Conservation (phyloP, 2,888 invertebrate genomes). For the Arenicola marina region DNA sequence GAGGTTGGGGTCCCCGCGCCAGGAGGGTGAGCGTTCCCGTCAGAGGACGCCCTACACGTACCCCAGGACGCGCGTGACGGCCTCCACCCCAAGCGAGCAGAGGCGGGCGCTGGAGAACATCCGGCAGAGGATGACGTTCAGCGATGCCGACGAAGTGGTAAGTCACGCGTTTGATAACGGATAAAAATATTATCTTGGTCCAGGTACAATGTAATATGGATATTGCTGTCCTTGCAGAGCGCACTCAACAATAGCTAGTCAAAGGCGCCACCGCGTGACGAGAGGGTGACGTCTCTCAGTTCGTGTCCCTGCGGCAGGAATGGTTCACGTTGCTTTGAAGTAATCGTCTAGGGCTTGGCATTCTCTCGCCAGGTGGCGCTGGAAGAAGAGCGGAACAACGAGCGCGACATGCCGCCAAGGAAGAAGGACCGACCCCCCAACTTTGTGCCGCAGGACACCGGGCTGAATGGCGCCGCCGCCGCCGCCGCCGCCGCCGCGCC, state of each 20-base stretch:
- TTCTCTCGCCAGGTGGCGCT: no score
- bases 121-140: neutral
- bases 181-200: no score
- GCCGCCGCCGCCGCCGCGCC: neutral
- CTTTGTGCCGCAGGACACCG: neutral
- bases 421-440: neutral
- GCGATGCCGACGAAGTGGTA: neutral
- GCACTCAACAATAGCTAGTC: no score
- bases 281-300: no score
- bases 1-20: neutral
- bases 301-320: no score
- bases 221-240: no score
- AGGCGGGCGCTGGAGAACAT: neutral
- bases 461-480: neutral
- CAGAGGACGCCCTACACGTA: neutral
- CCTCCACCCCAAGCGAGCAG: neutral
- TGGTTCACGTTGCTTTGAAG: no score
- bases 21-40: neutral
- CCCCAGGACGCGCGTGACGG: neutral
- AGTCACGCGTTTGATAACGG: no score
- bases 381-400: neutral
- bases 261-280: no score
- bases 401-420: neutral
- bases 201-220: no score
- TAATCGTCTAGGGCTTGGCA: no score